A percentile compares a stretch with the other conserved stretches of the same genome.
Evolutionary conservation across 1,140 invertebrate genomes (phyloP).

Genomic region (Spodoptera litura): DNA sequence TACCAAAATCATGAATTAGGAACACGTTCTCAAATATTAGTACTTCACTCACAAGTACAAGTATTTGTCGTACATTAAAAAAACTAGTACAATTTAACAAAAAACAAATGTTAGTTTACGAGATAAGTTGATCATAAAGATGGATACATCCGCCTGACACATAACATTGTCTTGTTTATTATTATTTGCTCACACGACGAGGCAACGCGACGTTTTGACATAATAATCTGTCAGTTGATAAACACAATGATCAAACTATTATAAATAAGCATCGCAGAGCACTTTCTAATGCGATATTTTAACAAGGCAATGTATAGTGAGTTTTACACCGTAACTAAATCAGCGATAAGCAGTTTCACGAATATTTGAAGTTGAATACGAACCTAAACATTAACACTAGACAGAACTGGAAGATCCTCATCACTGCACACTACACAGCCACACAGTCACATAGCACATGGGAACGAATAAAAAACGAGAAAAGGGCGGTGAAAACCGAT

Average conservation of each 20-base stretch:
- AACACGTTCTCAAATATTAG: neutral
- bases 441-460: conserved; percentile 10
- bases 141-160: neutral
- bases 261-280: neutral
- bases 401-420: conserved; percentile 78
- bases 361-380: conserved; percentile 37
- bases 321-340: neutral
- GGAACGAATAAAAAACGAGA: conserved; percentile 55
- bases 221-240: conserved; percentile 8
- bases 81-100: neutral
- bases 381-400: conserved; percentile 75
- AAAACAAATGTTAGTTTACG: conserved; percentile 2
- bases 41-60: neutral
- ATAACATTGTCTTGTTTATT: conserved; percentile 7
- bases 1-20: no score
- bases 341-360: neutral
- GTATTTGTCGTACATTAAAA: neutral
- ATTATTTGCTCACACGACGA: conserved; percentile 2
- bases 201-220: conserved; percentile 5
- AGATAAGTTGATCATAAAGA: neutral
- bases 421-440: conserved; percentile 54
- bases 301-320: neutral
- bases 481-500: conserved; percentile 67
- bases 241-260: neutral
- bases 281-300: conserved; percentile 8